Base-by-base conservation (phyloP, 1,140 invertebrate genomes). In the Magallana ariakensis region DNA sequence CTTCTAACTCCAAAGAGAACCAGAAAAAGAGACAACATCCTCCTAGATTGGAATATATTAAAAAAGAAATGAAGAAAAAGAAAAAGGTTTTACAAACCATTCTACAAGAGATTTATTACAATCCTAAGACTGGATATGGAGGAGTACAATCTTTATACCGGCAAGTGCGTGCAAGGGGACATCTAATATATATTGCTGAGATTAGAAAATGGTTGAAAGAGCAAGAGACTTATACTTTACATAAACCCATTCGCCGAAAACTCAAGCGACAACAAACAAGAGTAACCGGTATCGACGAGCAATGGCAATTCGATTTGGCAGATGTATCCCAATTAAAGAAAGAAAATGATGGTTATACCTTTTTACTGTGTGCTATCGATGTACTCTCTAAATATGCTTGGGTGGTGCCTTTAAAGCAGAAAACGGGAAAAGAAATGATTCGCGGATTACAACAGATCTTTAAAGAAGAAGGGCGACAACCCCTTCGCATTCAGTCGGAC, bases 351-450 rank as follows among this genome's bases (percentile, higher is more conserved):
- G 33, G 33, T 33, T 33, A 33, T 33, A 33, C 33, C 33, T 33
- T 33, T 33, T 33, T 33, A 33, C 33, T 33, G 33, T 75, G 66
- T 75, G 66, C 19, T 33, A 75, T 75, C 26, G 66, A 75, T 19
- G 66, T 75, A 19, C 19, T 75, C 13, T 75, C 66, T 75, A 75
- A 19, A 75, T 75, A 13, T 33, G 66, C 66, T 10, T 75, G 11
- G 66, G 5, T 75, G 26, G 66, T 75, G 13, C 66, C 66, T 22
- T 75, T 75, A 33, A 75, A 75, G 19, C n/a, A 75, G n/a, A 75
- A 75, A 33, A 22, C 66, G 26, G 66, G n/a, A 2, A 75, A 75
- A 75, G 5, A 75, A 13, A 75, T 75, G 33, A 33, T 33, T 33
- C 33, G 33, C 33, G 33, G 33, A 33, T 33, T 33, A 33, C 33